Conservation (phyloP, 2,797 vertebrate species). For the Clarias pachynema region DNA sequence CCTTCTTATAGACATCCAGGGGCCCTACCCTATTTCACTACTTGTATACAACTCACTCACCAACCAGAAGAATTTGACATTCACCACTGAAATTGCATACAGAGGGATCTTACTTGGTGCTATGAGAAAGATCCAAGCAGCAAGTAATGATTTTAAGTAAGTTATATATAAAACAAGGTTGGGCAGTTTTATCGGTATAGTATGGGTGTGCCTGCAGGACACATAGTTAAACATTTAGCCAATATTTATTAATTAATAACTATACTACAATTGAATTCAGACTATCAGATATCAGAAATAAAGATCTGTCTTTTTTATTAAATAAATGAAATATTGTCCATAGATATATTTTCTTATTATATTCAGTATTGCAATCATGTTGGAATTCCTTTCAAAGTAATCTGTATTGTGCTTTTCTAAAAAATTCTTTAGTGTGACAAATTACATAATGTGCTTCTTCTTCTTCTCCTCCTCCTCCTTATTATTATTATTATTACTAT, state of each 20-base stretch:
- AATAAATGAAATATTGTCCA: not conserved
- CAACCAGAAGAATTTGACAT: constrained; percentile 23
- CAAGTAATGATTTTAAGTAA: constrained; percentile 64
- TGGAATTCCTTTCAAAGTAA: not conserved
- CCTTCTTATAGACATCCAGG: not conserved
- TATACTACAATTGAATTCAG: not conserved
- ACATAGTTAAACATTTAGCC: not conserved
- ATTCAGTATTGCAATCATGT: not conserved
- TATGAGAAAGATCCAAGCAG: constrained; percentile 65
- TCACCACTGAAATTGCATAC: constrained; percentile 35
- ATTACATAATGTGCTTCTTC: not conserved
- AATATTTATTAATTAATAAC: not conserved
- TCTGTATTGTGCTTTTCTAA: not conserved
- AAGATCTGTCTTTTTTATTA: not conserved
- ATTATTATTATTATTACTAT: not conserved
- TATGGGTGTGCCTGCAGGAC: not conserved
- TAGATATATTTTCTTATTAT: not conserved
- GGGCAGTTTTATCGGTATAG: not conserved
- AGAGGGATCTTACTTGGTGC: constrained; percentile 68
- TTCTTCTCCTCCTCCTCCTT: not conserved
- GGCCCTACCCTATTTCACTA: constrained; percentile 33
- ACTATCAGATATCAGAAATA: not conserved
- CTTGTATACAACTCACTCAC: constrained; percentile 33
- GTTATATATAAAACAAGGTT: not conserved
- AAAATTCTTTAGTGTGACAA: not conserved